A percentile compares a stretch with the other conserved stretches of the same genome.
Conservation (phyloP, 2,113 vertebrate genomes). For the Apistogramma diplotaenia region DNA sequence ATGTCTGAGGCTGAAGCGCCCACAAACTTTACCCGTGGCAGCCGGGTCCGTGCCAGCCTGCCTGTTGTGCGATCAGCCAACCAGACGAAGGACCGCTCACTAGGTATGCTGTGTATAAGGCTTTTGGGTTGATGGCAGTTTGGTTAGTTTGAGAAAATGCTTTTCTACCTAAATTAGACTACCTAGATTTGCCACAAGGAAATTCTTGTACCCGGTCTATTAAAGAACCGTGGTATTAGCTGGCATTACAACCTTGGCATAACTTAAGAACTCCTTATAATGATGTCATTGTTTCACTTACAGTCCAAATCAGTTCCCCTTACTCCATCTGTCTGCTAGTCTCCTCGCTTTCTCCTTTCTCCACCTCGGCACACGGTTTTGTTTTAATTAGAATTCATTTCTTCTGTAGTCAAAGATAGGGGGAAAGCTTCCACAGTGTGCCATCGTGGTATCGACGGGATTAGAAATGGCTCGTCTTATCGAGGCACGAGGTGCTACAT, state of each 20-base stretch:
- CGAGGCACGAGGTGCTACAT: constrained; percentile 18
- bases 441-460: constrained; percentile 49
- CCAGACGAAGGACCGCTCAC: constrained; percentile 94
- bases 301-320: neutral
- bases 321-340: constrained; percentile 13
- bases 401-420: constrained; percentile 47
- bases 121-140: neutral
- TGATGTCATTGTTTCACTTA: neutral
- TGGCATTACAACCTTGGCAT: neutral
- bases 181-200: neutral
- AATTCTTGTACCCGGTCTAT: neutral
- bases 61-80: constrained; percentile 93
- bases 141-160: neutral
- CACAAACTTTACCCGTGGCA: constrained; percentile 87
- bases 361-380: constrained; percentile 10
- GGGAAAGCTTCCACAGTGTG: constrained; percentile 26
- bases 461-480: constrained; percentile 51
- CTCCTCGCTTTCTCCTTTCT: neutral
- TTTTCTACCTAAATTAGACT: neutral
- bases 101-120: constrained; percentile 76
- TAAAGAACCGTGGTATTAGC: neutral
- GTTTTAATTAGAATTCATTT: constrained; percentile 53
- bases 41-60: constrained; percentile 89
- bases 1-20: constrained; percentile 90
- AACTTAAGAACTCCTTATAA: neutral